Base-by-base conservation (phyloP, 2,888 invertebrate species). In the Watsonalla binaria region DNA sequence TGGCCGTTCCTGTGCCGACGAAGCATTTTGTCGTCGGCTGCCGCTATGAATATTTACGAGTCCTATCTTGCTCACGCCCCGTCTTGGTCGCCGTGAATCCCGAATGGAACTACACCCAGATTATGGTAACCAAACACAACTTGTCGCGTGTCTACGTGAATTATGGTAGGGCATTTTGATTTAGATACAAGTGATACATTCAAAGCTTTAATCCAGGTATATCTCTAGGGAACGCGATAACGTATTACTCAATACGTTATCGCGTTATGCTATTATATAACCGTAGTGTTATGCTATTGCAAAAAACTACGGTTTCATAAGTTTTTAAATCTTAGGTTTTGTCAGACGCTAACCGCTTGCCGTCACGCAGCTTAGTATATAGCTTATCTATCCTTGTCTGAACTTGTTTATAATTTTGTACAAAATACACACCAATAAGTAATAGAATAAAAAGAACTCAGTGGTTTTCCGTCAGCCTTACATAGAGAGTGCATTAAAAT, bases 1-100 rank as follows among this genome's bases (percentile, higher is more conserved):
- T 78, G 87, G 88, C 78, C 82, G 62, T 62, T 58, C 62, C 59
- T 61, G 62, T 59, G 59, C 67, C 75, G 82, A 77, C 78, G 80
- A 83, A 82, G 78, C 74, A 68, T 81, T 84, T 82, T 81, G 84
- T 85, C 81, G 74, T 76, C 76, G 73, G 76, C 74, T 72, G 78
- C 75, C 73, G 72, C 73, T 67, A 83, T 86, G 83, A 84, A 88
- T 89, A 86, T 87, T 84, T 84, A 88, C 77, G 75, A 80, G 76
- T 58, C 63, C 70, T 71, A 71, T 61, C 65, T 65, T 59, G 65
- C 61, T 76, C 77, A 81, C 76, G 77, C 77, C 75, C 72, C 65
- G 66, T 71, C 65, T 62, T 66, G 62, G 69, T 64, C 49, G 49
- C 58, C 56, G 52, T 54, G 62, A 58, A 60, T 63, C 62, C 64